A percentile compares a stretch with the other conserved stretches of the same genome.
phyloP scores from a whole-genome alignment of 2,113 vertebrate species.

The Zingel zingel region DNA sequence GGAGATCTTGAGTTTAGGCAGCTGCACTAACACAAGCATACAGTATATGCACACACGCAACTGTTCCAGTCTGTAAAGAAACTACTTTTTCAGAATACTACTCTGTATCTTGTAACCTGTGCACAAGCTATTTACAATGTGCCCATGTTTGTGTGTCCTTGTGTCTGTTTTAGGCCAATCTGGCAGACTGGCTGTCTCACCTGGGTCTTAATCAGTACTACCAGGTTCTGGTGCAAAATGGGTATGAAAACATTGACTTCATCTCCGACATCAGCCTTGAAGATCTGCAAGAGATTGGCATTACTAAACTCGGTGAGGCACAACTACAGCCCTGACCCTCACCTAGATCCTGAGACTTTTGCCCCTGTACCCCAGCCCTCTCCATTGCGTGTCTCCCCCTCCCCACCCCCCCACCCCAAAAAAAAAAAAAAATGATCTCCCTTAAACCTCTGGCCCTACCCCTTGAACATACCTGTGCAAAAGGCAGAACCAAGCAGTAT shows the following conservation, averaged over 20 bases:
- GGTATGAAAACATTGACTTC: slow-evolving; percentile 98
- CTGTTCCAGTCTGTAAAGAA: background rate
- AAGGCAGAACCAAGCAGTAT: no score
- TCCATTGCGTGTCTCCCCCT: no score
- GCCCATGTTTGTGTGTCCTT: slow-evolving; percentile 28
- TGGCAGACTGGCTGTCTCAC: slow-evolving; percentile 95
- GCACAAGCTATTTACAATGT: slow-evolving; percentile 5
- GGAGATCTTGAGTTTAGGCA: slow-evolving; percentile 15
- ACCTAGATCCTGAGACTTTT: no score
- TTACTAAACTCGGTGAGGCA: slow-evolving; percentile 85
- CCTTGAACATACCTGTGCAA: no score
- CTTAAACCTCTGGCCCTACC: no score
- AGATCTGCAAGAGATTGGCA: slow-evolving; percentile 97
- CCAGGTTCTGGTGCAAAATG: slow-evolving; percentile 96
- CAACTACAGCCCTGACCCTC: background rate
- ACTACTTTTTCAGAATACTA: background rate
- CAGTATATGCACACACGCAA: background rate
- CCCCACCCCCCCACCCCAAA: no score
- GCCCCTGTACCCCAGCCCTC: no score
- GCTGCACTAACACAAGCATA: slow-evolving; percentile 1
- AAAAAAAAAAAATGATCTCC: no score
- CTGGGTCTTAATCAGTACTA: slow-evolving; percentile 97
- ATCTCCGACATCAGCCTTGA: slow-evolving; percentile 98
- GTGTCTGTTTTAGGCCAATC: slow-evolving; percentile 86
- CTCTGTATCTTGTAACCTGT: background rate